Evolutionary conservation across 2,113 vertebrate genomes (phyloP), one percentile per base, ranked within the genome.

Genomic region (Aplodontia rufa): DNA sequence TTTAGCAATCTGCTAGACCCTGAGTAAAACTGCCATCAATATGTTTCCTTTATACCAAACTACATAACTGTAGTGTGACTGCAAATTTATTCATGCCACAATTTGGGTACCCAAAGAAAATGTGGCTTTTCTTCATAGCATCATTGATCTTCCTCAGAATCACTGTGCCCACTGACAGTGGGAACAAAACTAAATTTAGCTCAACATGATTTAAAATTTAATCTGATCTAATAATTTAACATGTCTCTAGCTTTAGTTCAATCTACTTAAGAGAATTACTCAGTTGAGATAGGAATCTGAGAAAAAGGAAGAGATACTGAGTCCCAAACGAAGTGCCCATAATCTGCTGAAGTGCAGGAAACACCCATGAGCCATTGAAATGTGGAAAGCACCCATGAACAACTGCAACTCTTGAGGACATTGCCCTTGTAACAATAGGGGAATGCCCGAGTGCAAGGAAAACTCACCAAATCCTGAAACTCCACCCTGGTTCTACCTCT

Each of bases 171-270:
- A 14, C 51, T 45, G 64, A 87, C 26, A 42, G 84, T 40, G 40
- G 35, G 49, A 62, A 64, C 42, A 93, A 87, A 93, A n/a, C 91
- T 96, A 96, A 96, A 97, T 95, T 97, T 93, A 97, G 82, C 69
- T 66, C 51, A 22, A 16, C 86, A 68, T 24, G 79, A 86, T 91
- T 95, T 97, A 95, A 96, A 96, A 91, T 96, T 89, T 91, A 95
- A 94, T 96, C 26, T 42, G 17, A 68, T 93, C 76, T 92, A 94
- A 93, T 94, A 91, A 96, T 83, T 92, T 87, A 79, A 89, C 69
- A 71, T 42, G 91, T 53, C 55, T 95, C 81, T 62, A 85, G 84
- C 78, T 93, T 90, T 72, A 78, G 51, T 37, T 72, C 82, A 78
- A 82, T 93, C 69, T 91, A 64, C 49, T 64, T 37, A 40, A 72